phyloP scores from a whole-genome alignment of 2,113 vertebrate species.

The Capreolus pygargus region DNA sequence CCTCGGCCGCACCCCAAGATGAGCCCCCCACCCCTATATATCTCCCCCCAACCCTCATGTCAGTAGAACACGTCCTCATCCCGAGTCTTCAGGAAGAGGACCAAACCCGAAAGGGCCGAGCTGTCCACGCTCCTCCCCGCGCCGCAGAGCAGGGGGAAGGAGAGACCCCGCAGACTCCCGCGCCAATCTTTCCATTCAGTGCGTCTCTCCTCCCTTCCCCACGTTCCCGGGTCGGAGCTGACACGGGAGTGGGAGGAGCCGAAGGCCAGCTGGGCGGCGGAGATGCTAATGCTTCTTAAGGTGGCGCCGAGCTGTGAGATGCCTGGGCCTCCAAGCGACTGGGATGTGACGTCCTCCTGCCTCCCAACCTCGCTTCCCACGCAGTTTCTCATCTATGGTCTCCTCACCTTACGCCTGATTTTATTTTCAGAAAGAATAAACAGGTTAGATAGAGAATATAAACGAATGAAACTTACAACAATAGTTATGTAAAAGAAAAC shows the following conservation, averaged over 20 bases:
- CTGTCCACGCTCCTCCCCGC: not conserved
- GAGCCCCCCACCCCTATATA: not conserved
- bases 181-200: conserved; percentile 41
- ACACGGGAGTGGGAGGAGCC: conserved; percentile 64
- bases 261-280: not conserved
- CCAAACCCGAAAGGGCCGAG: not conserved
- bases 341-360: not conserved
- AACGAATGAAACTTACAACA: not conserved
- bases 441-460: not conserved
- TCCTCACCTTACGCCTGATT: not conserved
- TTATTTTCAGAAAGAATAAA: not conserved
- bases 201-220: conserved; percentile 44
- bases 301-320: conserved; percentile 26
- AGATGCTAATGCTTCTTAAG: conserved; percentile 57
- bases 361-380: not conserved
- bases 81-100: not conserved
- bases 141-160: not conserved
- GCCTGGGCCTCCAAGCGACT: not conserved
- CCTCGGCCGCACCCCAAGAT: not conserved
- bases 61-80: not conserved
- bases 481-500: not conserved
- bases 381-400: not conserved
- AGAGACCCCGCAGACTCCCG: not conserved
- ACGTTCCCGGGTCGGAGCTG: conserved; percentile 44
- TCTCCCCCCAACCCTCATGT: not conserved